Percentiles rank a stretch among this genome's conserved stretches.
Evolutionary conservation across 2,797 vertebrate species (phyloP).

Genomic region (Mallotus villosus): DNA sequence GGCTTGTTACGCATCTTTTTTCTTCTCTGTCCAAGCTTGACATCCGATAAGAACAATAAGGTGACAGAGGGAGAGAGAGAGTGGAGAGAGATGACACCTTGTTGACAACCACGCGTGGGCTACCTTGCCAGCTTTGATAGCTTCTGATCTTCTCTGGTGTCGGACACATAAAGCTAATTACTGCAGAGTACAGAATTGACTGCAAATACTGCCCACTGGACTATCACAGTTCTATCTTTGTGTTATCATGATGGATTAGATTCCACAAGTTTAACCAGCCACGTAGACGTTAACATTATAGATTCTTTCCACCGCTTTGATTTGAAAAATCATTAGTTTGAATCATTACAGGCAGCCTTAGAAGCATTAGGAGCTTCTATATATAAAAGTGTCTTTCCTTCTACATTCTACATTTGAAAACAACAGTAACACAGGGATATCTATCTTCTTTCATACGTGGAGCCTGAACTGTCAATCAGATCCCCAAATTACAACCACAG

Average conservation of each 20-base stretch:
- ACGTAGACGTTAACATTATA: background rate
- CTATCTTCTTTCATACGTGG: too few relatives aligned
- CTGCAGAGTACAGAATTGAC: constrained; percentile 10
- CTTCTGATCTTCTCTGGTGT: constrained; percentile 33
- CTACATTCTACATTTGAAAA: too few relatives aligned
- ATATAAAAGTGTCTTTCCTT: too few relatives aligned
- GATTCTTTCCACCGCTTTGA: background rate
- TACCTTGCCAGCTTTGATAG: constrained; percentile 37
- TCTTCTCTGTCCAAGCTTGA: constrained; percentile 17
- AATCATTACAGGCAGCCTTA: too few relatives aligned
- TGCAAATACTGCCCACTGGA: background rate
- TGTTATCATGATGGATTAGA: background rate
- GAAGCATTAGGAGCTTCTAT: too few relatives aligned
- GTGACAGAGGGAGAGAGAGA: too few relatives aligned
- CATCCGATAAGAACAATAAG: background rate
- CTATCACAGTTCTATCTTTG: background rate
- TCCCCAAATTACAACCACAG: background rate
- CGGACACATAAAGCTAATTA: constrained; percentile 58
- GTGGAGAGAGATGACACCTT: too few relatives aligned
- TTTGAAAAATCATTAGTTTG: too few relatives aligned
- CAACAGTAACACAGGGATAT: too few relatives aligned
- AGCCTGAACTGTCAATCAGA: background rate
- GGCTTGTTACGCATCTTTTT: background rate
- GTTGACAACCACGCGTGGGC: constrained; percentile 26
- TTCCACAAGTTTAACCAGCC: background rate